Evolutionary conservation across 92 coral and sea anemone species (phyloP).

Genomic region (Muricea muricata): DNA sequence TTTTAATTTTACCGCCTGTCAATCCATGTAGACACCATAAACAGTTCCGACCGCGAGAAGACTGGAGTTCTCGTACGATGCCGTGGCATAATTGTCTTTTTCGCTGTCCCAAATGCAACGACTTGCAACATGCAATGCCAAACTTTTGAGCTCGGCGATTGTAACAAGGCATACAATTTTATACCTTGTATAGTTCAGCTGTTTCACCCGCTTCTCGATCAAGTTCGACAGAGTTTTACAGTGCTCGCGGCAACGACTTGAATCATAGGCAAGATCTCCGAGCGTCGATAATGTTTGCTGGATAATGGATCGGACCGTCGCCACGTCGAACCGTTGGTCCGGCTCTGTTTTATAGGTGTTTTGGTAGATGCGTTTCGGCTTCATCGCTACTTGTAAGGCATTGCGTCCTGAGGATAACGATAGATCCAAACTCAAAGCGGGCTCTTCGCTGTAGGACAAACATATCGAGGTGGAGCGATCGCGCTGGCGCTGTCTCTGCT

Average conservation of each 20-base stretch:
- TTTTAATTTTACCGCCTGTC: no score
- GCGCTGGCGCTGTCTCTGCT: constrained; percentile 36
- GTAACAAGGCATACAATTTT: constrained; percentile 88
- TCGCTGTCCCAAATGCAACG: constrained; percentile 94
- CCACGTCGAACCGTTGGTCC: constrained; percentile 65
- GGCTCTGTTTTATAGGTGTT: constrained; percentile 91
- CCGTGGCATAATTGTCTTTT: constrained; percentile 82
- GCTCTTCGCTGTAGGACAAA: constrained; percentile 35
- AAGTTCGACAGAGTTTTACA: constrained; percentile 78
- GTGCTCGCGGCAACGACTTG: constrained; percentile 74
- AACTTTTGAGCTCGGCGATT: constrained; percentile 84
- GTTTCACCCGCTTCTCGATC: constrained; percentile 80
- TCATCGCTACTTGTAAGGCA: constrained; percentile 4
- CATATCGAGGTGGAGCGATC: constrained; percentile 34
- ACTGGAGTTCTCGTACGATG: constrained; percentile 74
- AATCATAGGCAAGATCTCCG: constrained; percentile 72
- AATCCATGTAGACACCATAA: constrained; percentile 84
- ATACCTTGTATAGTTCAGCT: constrained; percentile 74
- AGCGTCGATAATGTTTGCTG: constrained; percentile 76
- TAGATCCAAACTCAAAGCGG: constrained; percentile 17
- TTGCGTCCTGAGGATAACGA: background rate
- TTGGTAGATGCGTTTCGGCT: constrained; percentile 23
- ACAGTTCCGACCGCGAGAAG: constrained; percentile 92
- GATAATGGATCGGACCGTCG: constrained; percentile 71
- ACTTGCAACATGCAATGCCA: constrained; percentile 81